Base-by-base conservation (phyloP, 2,888 invertebrate species). In the Oscheius sp. region DNA sequence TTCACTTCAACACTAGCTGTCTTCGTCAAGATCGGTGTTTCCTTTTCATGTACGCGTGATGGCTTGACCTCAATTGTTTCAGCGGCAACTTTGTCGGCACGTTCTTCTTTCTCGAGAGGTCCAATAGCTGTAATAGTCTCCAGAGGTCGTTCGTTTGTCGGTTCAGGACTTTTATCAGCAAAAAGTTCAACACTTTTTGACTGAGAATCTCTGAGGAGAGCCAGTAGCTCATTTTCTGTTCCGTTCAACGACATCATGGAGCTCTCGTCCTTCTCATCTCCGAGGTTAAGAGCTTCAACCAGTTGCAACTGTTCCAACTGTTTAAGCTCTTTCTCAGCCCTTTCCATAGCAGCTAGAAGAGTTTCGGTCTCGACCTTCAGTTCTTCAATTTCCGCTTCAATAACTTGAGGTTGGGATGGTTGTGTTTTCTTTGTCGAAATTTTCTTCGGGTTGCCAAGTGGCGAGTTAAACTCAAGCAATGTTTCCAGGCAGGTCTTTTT, bases 401-500 rank as follows among this genome's bases (percentile, higher is more conserved):
- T n/a, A 42, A 9, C 33, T 60, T 10, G 33, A 9, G 29, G 33
- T 29, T 21, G 11, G 3, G 32, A 4, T 33, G 70, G 70, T 29
- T n/a, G 21, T 21, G 50, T 21, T 35, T 59, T 60, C 35, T 70
- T 68, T 57, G 57, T 32, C 3, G 74, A 68, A 42, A 66, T 68
- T 33, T 59, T 60, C 48, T 70, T 74, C 51, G 55, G 73, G 65
- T 76, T 75, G 42, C 76, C 70, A 32, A 82, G 70, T 35, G 78
- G 79, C 0, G 79, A 74, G 57, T 80, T 78, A 59, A 84, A 82
- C 37, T 76, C 60, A 37, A 84, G 68, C 0, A 79, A 65, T 13
- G 82, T 80, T 59, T 82, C 80, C 47, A 78, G 70, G 55, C 76
- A 78, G n/a, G 79, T 80, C 70, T 81, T 78, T 70, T 81, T 73